These are phyloP conservation scores for Polylopha cassiicola DNA, from an alignment of 2,888 invertebrate genomes.

Conservation along the genomic window DNA sequence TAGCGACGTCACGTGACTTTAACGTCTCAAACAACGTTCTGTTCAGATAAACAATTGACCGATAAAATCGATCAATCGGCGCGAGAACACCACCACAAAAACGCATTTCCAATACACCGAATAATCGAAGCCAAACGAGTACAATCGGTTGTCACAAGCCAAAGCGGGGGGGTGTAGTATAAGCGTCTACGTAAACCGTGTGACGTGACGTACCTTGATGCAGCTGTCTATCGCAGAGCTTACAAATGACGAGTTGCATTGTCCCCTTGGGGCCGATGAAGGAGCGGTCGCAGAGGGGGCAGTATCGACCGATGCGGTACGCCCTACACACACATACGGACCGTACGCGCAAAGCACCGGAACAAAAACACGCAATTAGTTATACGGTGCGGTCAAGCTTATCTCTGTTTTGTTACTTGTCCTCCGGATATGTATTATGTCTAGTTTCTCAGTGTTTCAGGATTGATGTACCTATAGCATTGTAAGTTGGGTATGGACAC, in stretches of 20 bases:
- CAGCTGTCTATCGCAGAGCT: conserved; percentile 77
- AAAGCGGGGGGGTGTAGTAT: conserved; percentile 26
- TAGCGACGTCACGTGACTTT: too few species aligned
- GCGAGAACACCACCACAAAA: too few species aligned
- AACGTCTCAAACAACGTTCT: too few species aligned
- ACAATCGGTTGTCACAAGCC: conserved; percentile 7
- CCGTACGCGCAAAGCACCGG: conserved; percentile 70
- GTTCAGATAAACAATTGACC: too few species aligned
- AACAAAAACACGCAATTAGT: conserved; percentile 77
- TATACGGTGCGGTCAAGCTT: conserved; percentile 42
- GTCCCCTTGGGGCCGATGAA: conserved; percentile 82
- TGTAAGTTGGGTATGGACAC: too few species aligned
- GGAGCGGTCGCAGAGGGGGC: conserved; percentile 83
- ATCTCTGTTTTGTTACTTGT: conserved; percentile 51
- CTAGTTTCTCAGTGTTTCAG: conserved; percentile 1
- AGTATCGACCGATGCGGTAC: conserved; percentile 85
- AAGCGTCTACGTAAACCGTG: conserved; percentile 25
- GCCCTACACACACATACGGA: conserved; percentile 77
- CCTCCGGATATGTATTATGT: conserved; percentile 30
- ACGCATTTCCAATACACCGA: too few species aligned
- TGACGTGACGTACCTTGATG: conserved; percentile 73
- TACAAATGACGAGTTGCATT: conserved; percentile 79
- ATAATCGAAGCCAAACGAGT: too few species aligned
- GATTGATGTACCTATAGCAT: too few species aligned
- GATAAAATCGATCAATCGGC: too few species aligned